Evolutionary conservation across 2,888 invertebrate species (phyloP), one percentile per base, ranked within the genome.

Genomic region (Mythimna ferrago): DNA sequence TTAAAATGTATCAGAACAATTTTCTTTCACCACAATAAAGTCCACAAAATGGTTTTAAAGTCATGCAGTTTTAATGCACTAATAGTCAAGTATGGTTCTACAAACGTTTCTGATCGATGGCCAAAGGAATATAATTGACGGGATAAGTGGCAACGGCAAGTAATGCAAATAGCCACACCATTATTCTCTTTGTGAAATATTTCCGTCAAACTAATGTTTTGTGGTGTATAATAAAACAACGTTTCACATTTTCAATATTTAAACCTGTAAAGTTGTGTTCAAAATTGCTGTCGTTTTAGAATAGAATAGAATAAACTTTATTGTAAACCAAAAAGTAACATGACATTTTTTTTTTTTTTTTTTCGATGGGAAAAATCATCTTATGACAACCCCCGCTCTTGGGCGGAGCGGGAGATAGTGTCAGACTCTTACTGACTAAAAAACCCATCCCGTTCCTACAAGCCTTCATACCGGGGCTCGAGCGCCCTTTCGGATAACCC

Each of bases 41-140:
- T 35, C 7, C 11, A 48, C 19, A 19, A 3, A 63, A 16, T 14
- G 11, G 32, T 19, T 4, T 35, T 1, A n/a, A 11, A 32, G 3
- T 41, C 65, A 41, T 66, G 41, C 57, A 75, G 3, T n/a, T 48
- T 64, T 75, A 38, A 56, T 75, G 44, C 26, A 6, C 0, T 66
- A 57, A 57, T 41, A 14, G 14, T 38, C 32, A 57, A 14, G 10
- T 26, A 51, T 5, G 21, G 21, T 19, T 11, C 32, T 19, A 0
- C 11, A 41, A 73, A 10, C 14, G n/a, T 1, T 16, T 19, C 32
- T 32, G 32, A 35, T 53, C 19, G 56, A 64, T 6, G 26, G 7
- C 11, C 19, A 3, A 11, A 38, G 0, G 7, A 4, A 35, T 4
- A 63, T 16, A 10, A 63, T 10, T 4, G n/a, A 26, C n/a, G 1